A percentile compares a stretch with the other conserved stretches of the same genome.
Conservation (phyloP, 64 coral and sea anemone genomes). For the Anthopleura sola region DNA sequence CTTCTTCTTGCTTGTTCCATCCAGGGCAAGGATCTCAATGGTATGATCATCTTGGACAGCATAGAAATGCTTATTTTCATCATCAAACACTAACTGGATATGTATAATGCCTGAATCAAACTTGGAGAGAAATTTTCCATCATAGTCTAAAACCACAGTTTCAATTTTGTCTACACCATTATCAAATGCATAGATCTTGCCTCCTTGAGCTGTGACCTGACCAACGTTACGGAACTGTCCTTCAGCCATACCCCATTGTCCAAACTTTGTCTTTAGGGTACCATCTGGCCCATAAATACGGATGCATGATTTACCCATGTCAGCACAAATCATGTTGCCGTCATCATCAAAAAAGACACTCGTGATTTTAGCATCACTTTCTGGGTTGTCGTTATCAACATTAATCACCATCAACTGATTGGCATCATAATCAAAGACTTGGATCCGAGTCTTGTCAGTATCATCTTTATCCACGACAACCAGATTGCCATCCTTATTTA, state of each 20-base stretch:
- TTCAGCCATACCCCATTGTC: slow-evolving; percentile 49
- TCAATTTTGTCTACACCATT: slow-evolving; percentile 5
- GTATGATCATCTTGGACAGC: slow-evolving; percentile 61
- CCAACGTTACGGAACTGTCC: slow-evolving; percentile 55
- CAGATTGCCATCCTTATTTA: slow-evolving; percentile 64
- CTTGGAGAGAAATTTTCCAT: slow-evolving; percentile 46
- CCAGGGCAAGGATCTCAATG: slow-evolving; percentile 44
- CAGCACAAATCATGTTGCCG: slow-evolving; percentile 50
- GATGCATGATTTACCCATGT: slow-evolving; percentile 24
- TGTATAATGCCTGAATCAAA: slow-evolving; percentile 48
- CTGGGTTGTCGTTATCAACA: slow-evolving; percentile 29
- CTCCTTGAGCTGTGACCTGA: slow-evolving; percentile 25
- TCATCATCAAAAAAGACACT: slow-evolving; percentile 40
- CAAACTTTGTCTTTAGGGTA: slow-evolving; percentile 45
- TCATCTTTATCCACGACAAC: slow-evolving; percentile 55
- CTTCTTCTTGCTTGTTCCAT: slow-evolving; percentile 35
- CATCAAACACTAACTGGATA: slow-evolving; percentile 41
- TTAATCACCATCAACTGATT: slow-evolving; percentile 48
- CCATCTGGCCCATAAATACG: slow-evolving; percentile 48
- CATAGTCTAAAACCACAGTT: slow-evolving; percentile 48
- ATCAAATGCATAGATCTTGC: slow-evolving; percentile 66
- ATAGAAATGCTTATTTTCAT: slow-evolving; percentile 34
- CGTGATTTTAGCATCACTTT: slow-evolving; percentile 22
- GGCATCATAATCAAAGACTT: slow-evolving; percentile 66
- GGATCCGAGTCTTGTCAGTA: slow-evolving; percentile 35